Conservation (phyloP, 2,113 vertebrate genomes). For the Bungarus multicinctus region DNA sequence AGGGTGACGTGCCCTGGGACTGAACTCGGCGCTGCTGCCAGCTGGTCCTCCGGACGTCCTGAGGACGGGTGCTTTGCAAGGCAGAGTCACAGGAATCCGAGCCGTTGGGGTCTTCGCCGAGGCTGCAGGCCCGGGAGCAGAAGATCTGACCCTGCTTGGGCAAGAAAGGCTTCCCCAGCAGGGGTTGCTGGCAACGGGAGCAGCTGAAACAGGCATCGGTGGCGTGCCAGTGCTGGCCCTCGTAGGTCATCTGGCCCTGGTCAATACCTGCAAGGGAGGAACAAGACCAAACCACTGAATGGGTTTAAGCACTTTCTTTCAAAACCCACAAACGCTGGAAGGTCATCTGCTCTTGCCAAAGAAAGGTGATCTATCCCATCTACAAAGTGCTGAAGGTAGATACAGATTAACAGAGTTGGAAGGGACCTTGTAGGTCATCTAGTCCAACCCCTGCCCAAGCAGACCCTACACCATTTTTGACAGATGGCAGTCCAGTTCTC, state of each 20-base stretch:
- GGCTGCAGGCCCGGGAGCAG: slow-evolving; percentile 85
- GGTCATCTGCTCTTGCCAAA: background rate
- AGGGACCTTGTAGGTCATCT: too few species aligned
- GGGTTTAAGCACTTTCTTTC: background rate
- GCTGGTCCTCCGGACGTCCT: slow-evolving; percentile 16
- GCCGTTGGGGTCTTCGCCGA: slow-evolving; percentile 71
- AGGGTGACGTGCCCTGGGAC: background rate
- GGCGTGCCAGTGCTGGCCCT: slow-evolving; percentile 91
- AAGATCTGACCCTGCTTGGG: slow-evolving; percentile 85
- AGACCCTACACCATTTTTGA: too few species aligned
- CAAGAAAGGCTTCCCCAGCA: slow-evolving; percentile 84
- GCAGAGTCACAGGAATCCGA: slow-evolving; percentile 80
- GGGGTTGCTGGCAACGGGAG: slow-evolving; percentile 74
- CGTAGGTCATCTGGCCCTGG: slow-evolving; percentile 89
- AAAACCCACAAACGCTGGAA: background rate
- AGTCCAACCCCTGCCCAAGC: too few species aligned
- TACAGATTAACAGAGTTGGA: too few species aligned
- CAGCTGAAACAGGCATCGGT: slow-evolving; percentile 86
- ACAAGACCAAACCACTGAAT: background rate
- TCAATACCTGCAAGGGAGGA: slow-evolving; percentile 71
- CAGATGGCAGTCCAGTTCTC: too few species aligned
- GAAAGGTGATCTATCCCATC: background rate
- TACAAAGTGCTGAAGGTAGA: background rate
- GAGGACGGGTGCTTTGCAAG: slow-evolving; percentile 63
- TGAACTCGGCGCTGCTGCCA: slow-evolving; percentile 12